A percentile compares a stretch with the other conserved stretches of the same genome.
These are phyloP conservation scores for Turdus rufiventris DNA, from an alignment of 2,113 vertebrate species.

Conservation along the genomic window DNA sequence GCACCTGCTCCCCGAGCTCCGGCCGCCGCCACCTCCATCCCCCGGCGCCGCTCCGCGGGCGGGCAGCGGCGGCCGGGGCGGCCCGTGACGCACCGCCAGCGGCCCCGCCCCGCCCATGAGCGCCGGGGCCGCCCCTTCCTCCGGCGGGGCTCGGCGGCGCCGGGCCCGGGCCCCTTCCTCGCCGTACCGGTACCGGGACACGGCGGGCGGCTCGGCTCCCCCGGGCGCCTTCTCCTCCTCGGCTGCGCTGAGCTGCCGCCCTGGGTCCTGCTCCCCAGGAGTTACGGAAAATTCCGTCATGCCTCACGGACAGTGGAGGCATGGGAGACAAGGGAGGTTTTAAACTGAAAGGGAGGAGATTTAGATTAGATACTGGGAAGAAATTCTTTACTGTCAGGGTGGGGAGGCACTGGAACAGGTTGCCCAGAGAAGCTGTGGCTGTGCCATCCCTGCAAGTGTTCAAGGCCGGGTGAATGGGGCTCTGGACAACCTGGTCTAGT, in stretches of 20 bases:
- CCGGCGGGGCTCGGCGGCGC: background rate
- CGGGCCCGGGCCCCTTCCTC: too few relatives aligned
- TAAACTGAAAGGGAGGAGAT: background rate
- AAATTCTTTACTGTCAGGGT: background rate
- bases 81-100: slow-evolving; percentile 12
- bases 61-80: background rate
- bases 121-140: background rate
- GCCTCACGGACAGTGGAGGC: background rate
- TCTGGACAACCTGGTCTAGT: background rate
- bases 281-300: background rate
- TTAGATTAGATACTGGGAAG: background rate
- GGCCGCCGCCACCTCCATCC: background rate
- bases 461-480: background rate
- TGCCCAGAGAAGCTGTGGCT: background rate
- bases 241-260: too few relatives aligned
- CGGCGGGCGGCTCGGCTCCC: too few relatives aligned
- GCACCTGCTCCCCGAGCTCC: background rate
- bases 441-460: background rate
- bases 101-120: background rate
- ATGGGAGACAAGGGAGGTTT: too few relatives aligned
- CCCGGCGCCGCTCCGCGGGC: background rate
- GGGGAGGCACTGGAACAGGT: background rate
- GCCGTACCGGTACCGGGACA: accelerated
- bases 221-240: too few relatives aligned
- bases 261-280: background rate